Evolutionary conservation across 2,797 vertebrate genomes (phyloP).

Genomic region (Anguilla marmorata): DNA sequence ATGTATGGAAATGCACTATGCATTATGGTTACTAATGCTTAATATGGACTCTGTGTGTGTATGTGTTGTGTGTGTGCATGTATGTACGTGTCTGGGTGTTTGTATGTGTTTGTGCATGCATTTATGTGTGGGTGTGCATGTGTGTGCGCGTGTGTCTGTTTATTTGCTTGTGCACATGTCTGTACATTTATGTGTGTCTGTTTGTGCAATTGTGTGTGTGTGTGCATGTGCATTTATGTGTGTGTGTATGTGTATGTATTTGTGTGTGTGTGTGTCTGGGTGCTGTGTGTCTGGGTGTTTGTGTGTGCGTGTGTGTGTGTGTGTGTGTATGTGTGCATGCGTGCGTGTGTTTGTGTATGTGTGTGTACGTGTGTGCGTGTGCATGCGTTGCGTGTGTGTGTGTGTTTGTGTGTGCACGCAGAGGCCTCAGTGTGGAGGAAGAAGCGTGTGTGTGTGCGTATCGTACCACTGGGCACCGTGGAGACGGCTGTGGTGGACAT

Average conservation of each 20-base stretch:
- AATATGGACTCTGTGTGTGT: no score
- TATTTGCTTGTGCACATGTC: not conserved
- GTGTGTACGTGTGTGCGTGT: slow-evolving; percentile 34
- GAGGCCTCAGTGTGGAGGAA: slow-evolving; percentile 66
- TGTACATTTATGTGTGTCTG: not conserved
- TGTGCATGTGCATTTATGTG: slow-evolving; percentile 37
- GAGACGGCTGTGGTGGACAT: slow-evolving; percentile 79
- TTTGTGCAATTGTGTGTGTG: slow-evolving; percentile 28
- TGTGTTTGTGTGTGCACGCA: slow-evolving; percentile 46
- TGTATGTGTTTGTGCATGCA: no score
- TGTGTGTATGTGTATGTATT: no score
- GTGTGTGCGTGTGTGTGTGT: not conserved
- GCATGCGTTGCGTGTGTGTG: not conserved
- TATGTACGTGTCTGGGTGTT: no score
- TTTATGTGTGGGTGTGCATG: not conserved
- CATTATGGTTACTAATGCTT: no score
- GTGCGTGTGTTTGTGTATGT: slow-evolving; percentile 32
- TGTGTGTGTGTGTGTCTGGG: not conserved
- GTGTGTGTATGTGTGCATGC: not conserved
- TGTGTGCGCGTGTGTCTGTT: not conserved
- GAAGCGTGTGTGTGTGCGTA: slow-evolving; percentile 72
- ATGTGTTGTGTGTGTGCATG: no score
- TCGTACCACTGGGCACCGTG: slow-evolving; percentile 69
- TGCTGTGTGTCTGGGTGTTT: not conserved
- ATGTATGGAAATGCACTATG: no score